Conservation (phyloP, 2,888 invertebrate species). For the Blastobasis adustella region DNA sequence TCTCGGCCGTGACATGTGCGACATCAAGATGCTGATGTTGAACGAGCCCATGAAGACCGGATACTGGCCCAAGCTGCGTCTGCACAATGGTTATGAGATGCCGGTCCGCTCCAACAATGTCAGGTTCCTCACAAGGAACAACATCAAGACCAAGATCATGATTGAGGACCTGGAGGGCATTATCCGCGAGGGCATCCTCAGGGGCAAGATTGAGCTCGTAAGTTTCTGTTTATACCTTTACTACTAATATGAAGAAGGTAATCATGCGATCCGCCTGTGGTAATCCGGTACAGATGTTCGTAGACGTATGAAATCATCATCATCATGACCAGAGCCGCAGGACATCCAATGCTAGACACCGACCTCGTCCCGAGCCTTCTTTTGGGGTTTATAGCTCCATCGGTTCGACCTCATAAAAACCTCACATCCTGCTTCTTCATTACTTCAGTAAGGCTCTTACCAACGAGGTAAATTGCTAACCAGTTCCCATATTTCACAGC, state of each 20-base stretch:
- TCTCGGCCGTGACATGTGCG: constrained; percentile 61
- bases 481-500: constrained; percentile 30
- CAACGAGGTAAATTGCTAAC: too few species aligned
- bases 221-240: constrained; percentile 15
- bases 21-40: constrained; percentile 63
- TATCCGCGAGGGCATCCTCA: constrained; percentile 64
- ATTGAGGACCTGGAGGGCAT: constrained; percentile 65
- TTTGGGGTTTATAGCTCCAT: too few species aligned
- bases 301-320: too few species aligned
- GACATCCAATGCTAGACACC: too few species aligned
- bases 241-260: too few species aligned
- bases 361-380: too few species aligned
- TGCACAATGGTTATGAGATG: constrained; percentile 74
- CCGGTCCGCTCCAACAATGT: constrained; percentile 68
- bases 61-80: constrained; percentile 75
- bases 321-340: too few species aligned
- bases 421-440: neutral
- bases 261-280: too few species aligned
- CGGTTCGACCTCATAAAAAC: neutral
- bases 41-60: constrained; percentile 56
- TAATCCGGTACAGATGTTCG: too few species aligned
- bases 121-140: constrained; percentile 34
- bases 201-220: constrained; percentile 52
- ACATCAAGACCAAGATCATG: constrained; percentile 37
- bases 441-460: too few species aligned